Conservation (phyloP, 1,140 invertebrate genomes). For the Asobara japonica region DNA sequence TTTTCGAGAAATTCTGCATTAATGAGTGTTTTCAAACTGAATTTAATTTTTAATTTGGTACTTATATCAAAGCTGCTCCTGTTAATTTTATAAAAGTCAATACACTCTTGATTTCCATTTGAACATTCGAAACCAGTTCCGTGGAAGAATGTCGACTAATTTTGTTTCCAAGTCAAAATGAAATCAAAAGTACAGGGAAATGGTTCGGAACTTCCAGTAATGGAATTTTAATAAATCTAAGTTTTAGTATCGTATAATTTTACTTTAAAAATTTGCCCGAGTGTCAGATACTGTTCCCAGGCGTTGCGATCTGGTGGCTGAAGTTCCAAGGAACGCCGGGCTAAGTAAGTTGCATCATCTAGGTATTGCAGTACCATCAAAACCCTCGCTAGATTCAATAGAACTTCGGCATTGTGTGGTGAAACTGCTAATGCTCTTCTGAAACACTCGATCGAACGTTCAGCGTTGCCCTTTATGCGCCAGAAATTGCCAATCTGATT, state of each 20-base stretch:
- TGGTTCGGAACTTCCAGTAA: no score
- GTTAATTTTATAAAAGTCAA: no score
- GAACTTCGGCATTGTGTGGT: conserved; percentile 85
- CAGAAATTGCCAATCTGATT: conserved; percentile 92
- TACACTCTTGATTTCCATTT: no score
- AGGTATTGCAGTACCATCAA: conserved; percentile 86
- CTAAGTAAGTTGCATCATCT: conserved; percentile 88
- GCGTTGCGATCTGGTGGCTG: conserved; percentile 84
- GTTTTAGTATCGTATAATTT: conserved; percentile 5
- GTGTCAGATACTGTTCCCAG: conserved; percentile 90
- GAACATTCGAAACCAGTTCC: no score
- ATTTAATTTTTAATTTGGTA: no score
- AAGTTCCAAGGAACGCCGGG: conserved; percentile 77
- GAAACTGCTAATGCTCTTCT: conserved; percentile 83
- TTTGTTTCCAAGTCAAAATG: no score
- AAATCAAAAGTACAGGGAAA: neutral
- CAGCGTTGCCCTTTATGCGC: conserved; percentile 85
- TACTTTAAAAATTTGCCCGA: conserved; percentile 83
- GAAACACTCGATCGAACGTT: conserved; percentile 88
- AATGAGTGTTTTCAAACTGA: no score
- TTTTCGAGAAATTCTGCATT: no score
- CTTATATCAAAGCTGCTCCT: no score
- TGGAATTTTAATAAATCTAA: no score
- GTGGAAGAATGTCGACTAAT: no score
- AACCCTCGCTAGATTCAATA: conserved; percentile 85